Evolutionary conservation across 2,113 vertebrate species (phyloP), one percentile per base, ranked within the genome.

Genomic region (Nyctereutes procyonoides): DNA sequence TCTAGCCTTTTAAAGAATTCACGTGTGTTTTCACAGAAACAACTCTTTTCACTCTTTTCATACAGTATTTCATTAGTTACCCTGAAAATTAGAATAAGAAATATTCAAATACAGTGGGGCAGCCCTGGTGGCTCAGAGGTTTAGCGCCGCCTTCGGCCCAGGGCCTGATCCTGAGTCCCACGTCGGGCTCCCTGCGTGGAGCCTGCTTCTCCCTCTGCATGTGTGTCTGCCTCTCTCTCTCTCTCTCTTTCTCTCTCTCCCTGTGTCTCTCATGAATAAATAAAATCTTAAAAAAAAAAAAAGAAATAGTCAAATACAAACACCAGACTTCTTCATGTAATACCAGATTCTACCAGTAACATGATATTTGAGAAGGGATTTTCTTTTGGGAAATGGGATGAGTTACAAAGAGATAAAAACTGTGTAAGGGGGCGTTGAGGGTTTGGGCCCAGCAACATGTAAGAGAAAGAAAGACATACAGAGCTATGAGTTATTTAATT

Each of bases 371-470:
- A 24, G 85, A 87, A 58, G 22, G 1, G 3, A 8, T 89, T 92
- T 88, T 93, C 28, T 91, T 58, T 88, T 81, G n/a, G n/a, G 81
- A 91, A 94, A 56, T 51, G 88, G 12, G 10, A 84, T 80, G 69
- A 74, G 11, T 10, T 94, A n/a, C 43, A 92, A 74, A 85, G 30
- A 91, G 56, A 30, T 22, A 17, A 92, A 77, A 83, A 91, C 0
- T 35, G 30, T 56, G 30, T 73, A 38, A 76, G 20, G 95, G 20
- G 19, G 10, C 24, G 2, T 56, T 67, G 82, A 67, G 20, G 58
- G 26, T 73, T 85, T 79, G 74, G 55, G 26, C 26, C 19, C 0
- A 3, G 9, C 0, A 20, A 32, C 55, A 24, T 28, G 79, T 24
- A 83, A 38, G 32, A 85, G 60, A 90, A 77, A 82, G 43, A 32